A percentile compares a stretch with the other conserved stretches of the same genome.
These are phyloP conservation scores for human (Homo sapiens) DNA, from an alignment of 2,113 vertebrate genomes.

Conservation along the genomic window DNA sequence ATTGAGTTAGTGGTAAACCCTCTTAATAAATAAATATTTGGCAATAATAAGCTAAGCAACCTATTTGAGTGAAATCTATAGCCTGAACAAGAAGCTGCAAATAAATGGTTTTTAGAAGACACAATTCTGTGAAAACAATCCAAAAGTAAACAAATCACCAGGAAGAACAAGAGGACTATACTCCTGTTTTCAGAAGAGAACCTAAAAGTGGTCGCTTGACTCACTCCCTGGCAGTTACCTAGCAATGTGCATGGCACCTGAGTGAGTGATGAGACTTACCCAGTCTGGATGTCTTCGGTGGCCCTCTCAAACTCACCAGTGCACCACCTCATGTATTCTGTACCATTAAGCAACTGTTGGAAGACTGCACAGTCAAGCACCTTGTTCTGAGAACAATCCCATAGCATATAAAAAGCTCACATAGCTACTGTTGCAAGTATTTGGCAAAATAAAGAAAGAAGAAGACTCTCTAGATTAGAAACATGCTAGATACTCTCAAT, in stretches of 20 bases:
- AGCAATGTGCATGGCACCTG: not conserved
- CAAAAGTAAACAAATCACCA: not conserved
- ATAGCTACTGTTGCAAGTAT: not conserved
- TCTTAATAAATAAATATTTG: conserved; percentile 14
- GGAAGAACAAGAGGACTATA: not conserved
- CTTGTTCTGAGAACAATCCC: not conserved
- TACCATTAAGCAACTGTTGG: not conserved
- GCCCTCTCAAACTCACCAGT: not conserved
- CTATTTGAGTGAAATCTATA: not conserved
- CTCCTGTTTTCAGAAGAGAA: not conserved
- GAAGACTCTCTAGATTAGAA: conserved; percentile 3
- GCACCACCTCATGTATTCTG: not conserved
- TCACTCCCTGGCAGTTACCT: not conserved
- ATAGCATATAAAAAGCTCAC: not conserved
- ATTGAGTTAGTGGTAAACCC: conserved; percentile 8
- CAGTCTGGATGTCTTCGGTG: not conserved
- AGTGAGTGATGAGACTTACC: not conserved
- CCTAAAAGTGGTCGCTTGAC: not conserved
- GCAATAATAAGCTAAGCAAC: conserved; percentile 30
- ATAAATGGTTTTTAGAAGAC: conserved; percentile 1
- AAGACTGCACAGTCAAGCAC: not conserved
- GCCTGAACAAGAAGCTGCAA: conserved; percentile 5
- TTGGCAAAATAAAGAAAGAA: conserved; percentile 12
- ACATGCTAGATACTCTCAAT: not conserved
- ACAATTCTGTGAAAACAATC: conserved; percentile 13